phyloP scores from a whole-genome alignment of 2,888 invertebrate species.

The Lymantria dispar region DNA sequence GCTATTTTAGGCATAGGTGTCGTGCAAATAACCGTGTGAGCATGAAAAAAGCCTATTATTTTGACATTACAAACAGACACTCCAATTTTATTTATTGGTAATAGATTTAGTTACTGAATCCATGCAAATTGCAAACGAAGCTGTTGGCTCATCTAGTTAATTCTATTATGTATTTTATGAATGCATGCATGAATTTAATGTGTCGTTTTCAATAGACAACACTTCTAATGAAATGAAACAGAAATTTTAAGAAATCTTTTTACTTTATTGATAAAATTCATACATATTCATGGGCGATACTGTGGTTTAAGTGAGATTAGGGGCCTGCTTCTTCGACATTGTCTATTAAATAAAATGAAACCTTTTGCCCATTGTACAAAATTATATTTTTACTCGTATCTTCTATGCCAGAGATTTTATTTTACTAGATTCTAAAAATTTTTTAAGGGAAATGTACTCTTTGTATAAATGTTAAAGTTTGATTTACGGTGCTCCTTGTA shows the following conservation, averaged over 20 bases:
- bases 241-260: constrained; percentile 30
- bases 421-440: background rate
- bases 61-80: too few relatives aligned
- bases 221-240: constrained; percentile 18
- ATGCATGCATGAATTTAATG: too few relatives aligned
- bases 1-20: too few relatives aligned
- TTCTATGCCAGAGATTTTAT: background rate
- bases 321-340: constrained; percentile 24
- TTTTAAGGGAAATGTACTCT: constrained; percentile 2
- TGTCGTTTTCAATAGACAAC: constrained; percentile 8
- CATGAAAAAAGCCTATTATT: too few relatives aligned
- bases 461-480: constrained; percentile 28
- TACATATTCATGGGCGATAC: constrained; percentile 24
- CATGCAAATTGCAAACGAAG: too few relatives aligned
- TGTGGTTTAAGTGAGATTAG: constrained; percentile 33
- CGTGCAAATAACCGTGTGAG: too few relatives aligned
- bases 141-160: too few relatives aligned
- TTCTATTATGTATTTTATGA: too few relatives aligned
- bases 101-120: too few relatives aligned
- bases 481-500: constrained; percentile 31
- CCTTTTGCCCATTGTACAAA: constrained; percentile 30
- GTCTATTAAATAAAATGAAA: constrained; percentile 18
- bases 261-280: constrained; percentile 38
- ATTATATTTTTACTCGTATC: constrained; percentile 34
- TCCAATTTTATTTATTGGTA: too few relatives aligned